Base-by-base conservation (phyloP, 1,140 invertebrate genomes). In the Drosophila fuyamai region DNA sequence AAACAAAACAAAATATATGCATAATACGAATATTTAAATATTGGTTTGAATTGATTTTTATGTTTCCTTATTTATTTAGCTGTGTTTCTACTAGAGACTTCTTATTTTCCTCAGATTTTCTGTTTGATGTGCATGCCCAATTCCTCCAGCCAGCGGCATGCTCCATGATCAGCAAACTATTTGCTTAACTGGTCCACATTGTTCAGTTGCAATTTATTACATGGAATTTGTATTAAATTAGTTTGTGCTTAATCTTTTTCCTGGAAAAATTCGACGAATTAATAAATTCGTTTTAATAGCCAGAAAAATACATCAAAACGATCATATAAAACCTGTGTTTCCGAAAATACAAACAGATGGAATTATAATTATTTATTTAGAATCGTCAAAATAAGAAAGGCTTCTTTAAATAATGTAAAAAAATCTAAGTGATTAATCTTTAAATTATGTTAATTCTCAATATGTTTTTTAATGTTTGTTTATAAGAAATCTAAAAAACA, bases 1-100 rank as follows among this genome's bases (percentile, higher is more conserved):
- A 40, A 61, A 72, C 59, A 66, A 78, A 74, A 70, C 74, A 73
- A 86, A 71, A 86, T 70, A 82, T 86, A 74, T 78, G 84, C 56
- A 81, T 86, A 77, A 83, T 79, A 88, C 71, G 75, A 82, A 76
- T 86, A 88, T 76, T 86, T 79, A 76, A 88, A 82, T 79, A 81
- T 82, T 86, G 66, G 83, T 85, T 85, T 86, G 46, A 79, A 70
- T 83, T 83, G 79, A 74, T 63, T 76, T 65, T 61, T 73, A 62
- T 35, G 68, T 80, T 68, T 55, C 36, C 38, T 40, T 41, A 43
- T 47, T 74, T 53, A 43, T 56, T 78, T 66, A 60, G 66, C 65
- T 71, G 13, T 70, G 43, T 57, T 41, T 46, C 32, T 16, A 46
- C 63, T 70, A 53, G 40, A 50, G 36, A 59, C 68, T 57, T 38